These are phyloP conservation scores for Nemotelus pantherinus DNA, from an alignment of 2,888 invertebrate genomes.

Conservation along the genomic window DNA sequence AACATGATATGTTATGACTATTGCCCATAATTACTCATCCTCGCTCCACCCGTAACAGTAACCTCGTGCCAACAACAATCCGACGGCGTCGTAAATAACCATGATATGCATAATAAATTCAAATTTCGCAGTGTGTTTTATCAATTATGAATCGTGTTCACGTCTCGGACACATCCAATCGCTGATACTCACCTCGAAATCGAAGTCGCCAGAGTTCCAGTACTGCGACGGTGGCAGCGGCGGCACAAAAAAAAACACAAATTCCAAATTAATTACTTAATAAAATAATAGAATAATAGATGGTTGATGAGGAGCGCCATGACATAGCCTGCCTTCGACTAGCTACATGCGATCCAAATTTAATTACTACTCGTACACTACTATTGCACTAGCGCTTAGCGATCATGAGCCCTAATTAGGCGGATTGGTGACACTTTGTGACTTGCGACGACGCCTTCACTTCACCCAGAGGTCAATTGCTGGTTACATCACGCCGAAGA, in stretches of 20 bases:
- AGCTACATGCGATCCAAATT: background rate
- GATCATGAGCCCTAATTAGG: conserved; percentile 11
- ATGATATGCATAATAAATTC: too few species aligned
- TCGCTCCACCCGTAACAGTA: too few species aligned
- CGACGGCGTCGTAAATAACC: too few species aligned
- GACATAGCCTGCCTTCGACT: background rate
- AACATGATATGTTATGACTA: too few species aligned
- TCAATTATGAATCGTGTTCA: too few species aligned
- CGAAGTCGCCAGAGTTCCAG: conserved; percentile 16
- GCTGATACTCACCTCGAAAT: conserved; percentile 28
- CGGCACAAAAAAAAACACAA: conserved; percentile 20
- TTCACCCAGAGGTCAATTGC: conserved; percentile 26
- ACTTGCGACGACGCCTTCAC: conserved; percentile 8
- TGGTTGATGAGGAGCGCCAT: background rate
- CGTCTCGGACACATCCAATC: too few species aligned
- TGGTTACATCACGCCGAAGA: conserved; percentile 6
- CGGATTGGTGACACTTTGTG: background rate
- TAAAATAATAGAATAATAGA: conserved; percentile 7
- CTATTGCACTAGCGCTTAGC: background rate
- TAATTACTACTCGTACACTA: background rate
- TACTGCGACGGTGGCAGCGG: background rate
- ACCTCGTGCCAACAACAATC: too few species aligned
- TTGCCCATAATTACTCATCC: too few species aligned
- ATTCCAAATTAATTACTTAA: conserved; percentile 21
- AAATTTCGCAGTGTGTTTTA: too few species aligned